Percentiles rank a stretch among this genome's conserved stretches.
Conservation (phyloP, 2,113 vertebrate species). For the Epinephelus cyanopodus region DNA sequence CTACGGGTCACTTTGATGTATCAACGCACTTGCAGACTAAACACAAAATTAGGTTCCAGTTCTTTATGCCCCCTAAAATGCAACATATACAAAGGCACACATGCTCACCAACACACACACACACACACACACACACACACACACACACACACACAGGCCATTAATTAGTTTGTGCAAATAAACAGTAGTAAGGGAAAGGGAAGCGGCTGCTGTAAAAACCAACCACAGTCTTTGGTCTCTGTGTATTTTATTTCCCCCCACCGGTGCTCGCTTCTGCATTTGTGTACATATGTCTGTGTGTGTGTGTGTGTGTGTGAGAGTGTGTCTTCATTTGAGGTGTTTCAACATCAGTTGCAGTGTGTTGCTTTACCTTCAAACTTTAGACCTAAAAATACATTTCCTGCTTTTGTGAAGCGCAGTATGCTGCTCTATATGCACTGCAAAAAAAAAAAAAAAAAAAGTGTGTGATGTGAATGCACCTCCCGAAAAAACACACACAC, state of each 20-base stretch:
- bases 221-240: slow-evolving; percentile 72
- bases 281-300: slow-evolving; percentile 23
- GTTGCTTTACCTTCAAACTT: slow-evolving; percentile 69
- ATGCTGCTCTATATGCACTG: slow-evolving; percentile 49
- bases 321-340: slow-evolving; percentile 48
- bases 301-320: slow-evolving; percentile 14
- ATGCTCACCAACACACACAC: slow-evolving; percentile 8
- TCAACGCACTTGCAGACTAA: slow-evolving; percentile 82
- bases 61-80: slow-evolving; percentile 72
- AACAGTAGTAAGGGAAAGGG: slow-evolving; percentile 80
- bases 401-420: slow-evolving; percentile 78
- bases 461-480: slow-evolving; percentile 36
- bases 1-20: slow-evolving; percentile 83
- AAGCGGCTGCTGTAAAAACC: slow-evolving; percentile 76
- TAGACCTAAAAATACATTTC: slow-evolving; percentile 79
- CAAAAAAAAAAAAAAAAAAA: slow-evolving; percentile 42
- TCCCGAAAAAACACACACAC: slow-evolving; percentile 23
- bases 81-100: slow-evolving; percentile 70
- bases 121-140: slow-evolving; percentile 46
- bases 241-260: slow-evolving; percentile 76
- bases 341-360: slow-evolving; percentile 54
- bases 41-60: slow-evolving; percentile 80
- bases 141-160: slow-evolving; percentile 66
- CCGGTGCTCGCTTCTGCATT: slow-evolving; percentile 69
- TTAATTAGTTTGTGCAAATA: slow-evolving; percentile 84